Percentiles rank a stretch among this genome's conserved stretches.
phyloP scores from a whole-genome alignment of 2,888 invertebrate species.

The Eristalis arbustorum region DNA sequence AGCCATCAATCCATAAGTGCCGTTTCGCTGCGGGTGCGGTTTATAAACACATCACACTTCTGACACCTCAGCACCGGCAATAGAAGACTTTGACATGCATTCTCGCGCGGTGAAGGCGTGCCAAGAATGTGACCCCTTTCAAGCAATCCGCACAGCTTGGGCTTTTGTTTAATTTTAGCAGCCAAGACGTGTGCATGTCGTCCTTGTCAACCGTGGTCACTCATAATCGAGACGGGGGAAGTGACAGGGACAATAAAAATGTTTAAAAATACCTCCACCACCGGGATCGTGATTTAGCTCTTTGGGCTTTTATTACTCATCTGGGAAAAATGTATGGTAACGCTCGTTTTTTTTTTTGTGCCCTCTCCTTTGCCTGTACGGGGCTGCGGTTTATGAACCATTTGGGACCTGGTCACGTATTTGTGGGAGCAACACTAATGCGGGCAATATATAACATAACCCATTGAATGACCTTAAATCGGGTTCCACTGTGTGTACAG shows the following conservation, averaged over 20 bases:
- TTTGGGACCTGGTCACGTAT: conserved; percentile 48
- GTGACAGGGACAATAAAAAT: conserved; percentile 25
- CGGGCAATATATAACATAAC: conserved; percentile 30
- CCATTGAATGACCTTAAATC: conserved; percentile 7
- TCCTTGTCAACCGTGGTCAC: conserved; percentile 6
- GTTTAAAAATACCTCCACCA: conserved; percentile 44
- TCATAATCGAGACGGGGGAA: background rate
- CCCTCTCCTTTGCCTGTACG: background rate
- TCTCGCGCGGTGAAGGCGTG: background rate
- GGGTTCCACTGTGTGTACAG: background rate
- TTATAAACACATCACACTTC: background rate
- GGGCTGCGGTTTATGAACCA: conserved; percentile 4
- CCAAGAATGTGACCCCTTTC: conserved; percentile 3
- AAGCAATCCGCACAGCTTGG: background rate
- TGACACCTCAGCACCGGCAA: conserved; percentile 14
- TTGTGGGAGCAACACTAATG: conserved; percentile 7
- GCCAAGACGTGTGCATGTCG: conserved; percentile 24
- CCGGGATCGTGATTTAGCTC: conserved; percentile 19
- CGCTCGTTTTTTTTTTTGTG: background rate
- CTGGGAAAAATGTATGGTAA: conserved; percentile 13
- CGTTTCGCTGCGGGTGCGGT: background rate
- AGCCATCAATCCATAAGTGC: background rate
- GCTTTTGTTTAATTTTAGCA: conserved; percentile 5
- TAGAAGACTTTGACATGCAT: conserved; percentile 9
- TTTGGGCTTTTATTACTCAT: conserved; percentile 22